Evolutionary conservation across 2,113 vertebrate species (phyloP).

Genomic region (Sclerurus mexicanus): DNA sequence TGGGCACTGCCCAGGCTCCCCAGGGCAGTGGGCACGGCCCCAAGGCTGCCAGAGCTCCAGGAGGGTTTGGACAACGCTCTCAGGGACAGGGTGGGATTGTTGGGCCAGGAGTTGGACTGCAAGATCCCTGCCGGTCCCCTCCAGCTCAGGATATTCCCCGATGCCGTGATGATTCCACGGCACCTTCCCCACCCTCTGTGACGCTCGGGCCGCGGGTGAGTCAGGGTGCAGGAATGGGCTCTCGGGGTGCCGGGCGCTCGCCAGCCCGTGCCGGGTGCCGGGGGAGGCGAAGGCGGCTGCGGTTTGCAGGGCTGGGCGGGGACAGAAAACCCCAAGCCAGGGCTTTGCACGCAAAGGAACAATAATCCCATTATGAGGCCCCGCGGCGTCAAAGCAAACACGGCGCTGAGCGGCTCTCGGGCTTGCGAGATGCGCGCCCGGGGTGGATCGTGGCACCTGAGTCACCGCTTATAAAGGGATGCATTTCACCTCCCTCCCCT

Average conservation of each 20-base stretch:
- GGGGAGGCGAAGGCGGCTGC: conserved; percentile 72
- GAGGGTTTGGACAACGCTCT: not conserved
- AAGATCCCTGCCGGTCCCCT: rapidly evolving
- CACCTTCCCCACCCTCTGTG: not conserved
- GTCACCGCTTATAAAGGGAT: conserved; percentile 29
- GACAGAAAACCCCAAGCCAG: conserved; percentile 69
- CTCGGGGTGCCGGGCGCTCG: conserved; percentile 74
- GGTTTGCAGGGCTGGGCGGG: conserved; percentile 85
- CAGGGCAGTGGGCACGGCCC: not conserved
- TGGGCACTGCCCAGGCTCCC: not conserved
- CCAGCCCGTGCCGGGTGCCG: conserved; percentile 77
- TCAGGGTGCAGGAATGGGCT: conserved; percentile 41
- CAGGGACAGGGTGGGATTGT: not conserved
- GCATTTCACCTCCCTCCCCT: conserved; percentile 3
- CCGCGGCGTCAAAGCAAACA: not conserved
- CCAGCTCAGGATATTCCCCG: rapidly evolving
- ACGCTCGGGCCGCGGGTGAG: not conserved
- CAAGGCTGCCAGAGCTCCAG: not conserved
- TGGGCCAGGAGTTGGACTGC: not conserved
- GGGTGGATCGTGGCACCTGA: conserved; percentile 35
- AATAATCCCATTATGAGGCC: conserved; percentile 89
- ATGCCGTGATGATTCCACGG: not conserved
- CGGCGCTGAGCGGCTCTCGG: not conserved
- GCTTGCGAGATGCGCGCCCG: conserved; percentile 21
- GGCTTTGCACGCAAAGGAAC: conserved; percentile 92